Conservation (phyloP, 2,797 vertebrate species). For the Periparus ater region DNA sequence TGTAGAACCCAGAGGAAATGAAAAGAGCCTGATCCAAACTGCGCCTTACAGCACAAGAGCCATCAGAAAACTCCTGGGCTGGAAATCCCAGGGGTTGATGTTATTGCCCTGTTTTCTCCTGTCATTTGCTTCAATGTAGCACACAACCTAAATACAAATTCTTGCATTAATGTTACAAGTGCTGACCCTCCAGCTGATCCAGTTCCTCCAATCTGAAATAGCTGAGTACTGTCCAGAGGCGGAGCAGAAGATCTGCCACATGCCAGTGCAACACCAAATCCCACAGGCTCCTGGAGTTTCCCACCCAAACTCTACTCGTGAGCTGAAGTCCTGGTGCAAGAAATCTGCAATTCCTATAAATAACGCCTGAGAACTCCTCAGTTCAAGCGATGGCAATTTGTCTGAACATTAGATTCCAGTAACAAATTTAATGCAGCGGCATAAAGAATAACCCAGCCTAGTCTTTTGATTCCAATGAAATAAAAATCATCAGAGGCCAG, state of each 20-base stretch:
- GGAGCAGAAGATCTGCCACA: background rate
- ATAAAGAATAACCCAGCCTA: background rate
- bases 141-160: background rate
- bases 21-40: background rate
- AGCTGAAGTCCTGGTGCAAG: background rate
- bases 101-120: background rate
- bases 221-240: background rate
- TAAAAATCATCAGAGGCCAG: background rate
- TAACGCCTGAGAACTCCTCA: background rate
- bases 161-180: background rate
- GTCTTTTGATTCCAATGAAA: background rate
- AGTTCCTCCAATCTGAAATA: background rate
- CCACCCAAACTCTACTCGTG: background rate
- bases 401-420: background rate
- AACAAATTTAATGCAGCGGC: background rate
- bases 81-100: background rate
- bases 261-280: rapidly evolving
- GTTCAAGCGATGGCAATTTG: too few relatives aligned
- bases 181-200: background rate
- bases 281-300: rapidly evolving
- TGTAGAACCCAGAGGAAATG: background rate
- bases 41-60: background rate
- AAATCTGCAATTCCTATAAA: too few relatives aligned
- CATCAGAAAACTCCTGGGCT: background rate
- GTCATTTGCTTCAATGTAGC: background rate